Evolutionary conservation across 2,113 vertebrate species (phyloP), one percentile per base, ranked within the genome.

Genomic region (Sceloporus tristichus): DNA sequence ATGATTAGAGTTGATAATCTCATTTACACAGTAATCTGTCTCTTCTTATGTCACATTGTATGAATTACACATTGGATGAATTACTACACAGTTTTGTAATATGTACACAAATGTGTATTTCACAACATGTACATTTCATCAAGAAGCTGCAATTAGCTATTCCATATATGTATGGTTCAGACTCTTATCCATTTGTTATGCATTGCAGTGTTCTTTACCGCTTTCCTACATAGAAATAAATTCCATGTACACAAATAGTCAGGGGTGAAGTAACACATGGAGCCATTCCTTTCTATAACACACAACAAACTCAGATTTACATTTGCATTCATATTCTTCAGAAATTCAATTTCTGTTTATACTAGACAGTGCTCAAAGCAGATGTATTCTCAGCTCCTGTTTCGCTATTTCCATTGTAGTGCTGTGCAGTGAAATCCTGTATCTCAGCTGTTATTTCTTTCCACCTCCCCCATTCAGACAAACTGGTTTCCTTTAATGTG

Each of bases 381-480:
- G 83, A 82, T 29, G 85, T 19, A 66, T 42, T n/a, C 76, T 75
- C 66, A 85, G 84, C 79, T 9, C 80, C 38, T 0, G 70, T 89
- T 86, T 87, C 2, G 11, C 40, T 0, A 19, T 0, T 79, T 54
- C 79, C 81, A 87, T 91, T 83, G 86, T 0, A 84, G 84, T 0
- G 1, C 6, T 3, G n/a, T 76, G 87, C 76, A 74, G 71, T 54
- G 54, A 92, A 13, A 85, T 87, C 80, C 78, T 59, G 89, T 42
- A 38, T 85, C 79, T 53, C 2, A 77, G 11, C 66, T 81, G 77
- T 21, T 19, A 25, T 0, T 68, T 87, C 0, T 89, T 87, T 83
- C 53, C 85, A 27, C 79, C 65, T 62, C 80, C 81, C 87, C 29
- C 74, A 85, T 40, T 82, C 88, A 87, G 89, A 84, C 86, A 84